phyloP scores from a whole-genome alignment of 2,888 invertebrate species.

The Crepidodera aurea region DNA sequence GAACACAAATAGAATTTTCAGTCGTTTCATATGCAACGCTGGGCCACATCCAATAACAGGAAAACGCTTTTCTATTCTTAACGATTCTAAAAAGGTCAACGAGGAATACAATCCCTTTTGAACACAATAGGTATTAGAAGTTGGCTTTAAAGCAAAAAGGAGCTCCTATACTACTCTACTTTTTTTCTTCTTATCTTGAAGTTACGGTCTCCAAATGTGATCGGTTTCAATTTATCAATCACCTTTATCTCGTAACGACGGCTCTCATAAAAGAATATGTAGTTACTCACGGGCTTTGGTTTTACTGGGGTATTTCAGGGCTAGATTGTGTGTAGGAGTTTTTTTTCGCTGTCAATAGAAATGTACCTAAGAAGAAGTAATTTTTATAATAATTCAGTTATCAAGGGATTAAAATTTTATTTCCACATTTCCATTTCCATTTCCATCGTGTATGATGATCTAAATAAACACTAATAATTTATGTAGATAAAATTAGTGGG shows the following conservation, averaged over 20 bases:
- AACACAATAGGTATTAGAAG: conserved; percentile 20
- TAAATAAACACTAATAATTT: too few species aligned
- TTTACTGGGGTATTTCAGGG: too few species aligned
- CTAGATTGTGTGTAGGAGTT: too few species aligned
- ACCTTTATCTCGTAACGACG: conserved; percentile 23
- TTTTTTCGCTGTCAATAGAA: too few species aligned
- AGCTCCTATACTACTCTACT: neutral
- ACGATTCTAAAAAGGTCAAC: conserved; percentile 20
- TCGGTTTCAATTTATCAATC: conserved; percentile 24
- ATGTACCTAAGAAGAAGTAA: too few species aligned
- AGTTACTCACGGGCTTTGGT: conserved; percentile 9
- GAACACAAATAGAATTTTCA: neutral
- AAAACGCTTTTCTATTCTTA: conserved; percentile 16
- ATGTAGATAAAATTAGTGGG: too few species aligned
- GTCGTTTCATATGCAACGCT: neutral
- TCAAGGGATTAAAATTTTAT: too few species aligned
- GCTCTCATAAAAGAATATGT: conserved; percentile 14
- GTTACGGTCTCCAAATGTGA: conserved; percentile 19
- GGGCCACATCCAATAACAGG: conserved; percentile 11
- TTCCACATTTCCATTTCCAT: too few species aligned
- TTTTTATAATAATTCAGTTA: too few species aligned
- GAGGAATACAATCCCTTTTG: conserved; percentile 17
- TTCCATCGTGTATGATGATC: too few species aligned
- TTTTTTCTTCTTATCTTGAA: conserved; percentile 19
- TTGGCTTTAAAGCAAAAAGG: conserved; percentile 20